Base-by-base conservation (phyloP, 2,888 invertebrate species). In the Sturmia bella region DNA sequence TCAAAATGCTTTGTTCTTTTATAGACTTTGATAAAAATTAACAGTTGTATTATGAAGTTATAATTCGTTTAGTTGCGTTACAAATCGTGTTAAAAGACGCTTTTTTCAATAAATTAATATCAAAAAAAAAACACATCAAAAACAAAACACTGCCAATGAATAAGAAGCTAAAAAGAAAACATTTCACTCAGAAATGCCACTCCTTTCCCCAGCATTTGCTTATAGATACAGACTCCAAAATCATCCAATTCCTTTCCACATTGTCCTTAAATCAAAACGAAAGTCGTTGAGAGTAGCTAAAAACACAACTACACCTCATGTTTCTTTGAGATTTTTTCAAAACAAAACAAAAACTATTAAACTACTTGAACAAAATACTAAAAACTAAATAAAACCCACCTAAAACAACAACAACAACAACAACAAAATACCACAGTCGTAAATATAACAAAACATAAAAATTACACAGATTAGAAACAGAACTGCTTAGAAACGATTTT, bases 381-480 rank as follows among this genome's bases (percentile, higher is more conserved):
- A 72, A 73, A 69, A 69, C 43, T 59, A 59, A 77, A 59, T 52
- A 77, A 56, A 79, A 68, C 78, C 78, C 78, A 79, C 78, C 78
- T 79, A 79, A 73, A 43, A 76, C 69, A 69, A 59, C 66, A 66
- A 69, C 57, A 66, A 66, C 54, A 72, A 32, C 32, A 32, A 7
- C 32, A 32, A 32, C 27, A 70, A 61, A 66, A 66, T 52, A 78
- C 66, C 72, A 79, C 66, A 78, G 59, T 64, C 77, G 48, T 57
- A 48, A 32, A 72, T 52, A 24, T 48, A 48, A 61, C 12, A 50
- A 13, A 48, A 75, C 43, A 68, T 17, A 50, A 12, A 57, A 64
- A 45, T 39, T 50, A 59, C 59, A 45, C 48, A 48, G 12, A 19
- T 17, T 77, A 63, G 69, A 41, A 70, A 21, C 70, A 32, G 17